Percentiles rank a stretch among this genome's conserved stretches.
Evolutionary conservation across 2,888 invertebrate species (phyloP).

Genomic region (Phaonia tiefii): DNA sequence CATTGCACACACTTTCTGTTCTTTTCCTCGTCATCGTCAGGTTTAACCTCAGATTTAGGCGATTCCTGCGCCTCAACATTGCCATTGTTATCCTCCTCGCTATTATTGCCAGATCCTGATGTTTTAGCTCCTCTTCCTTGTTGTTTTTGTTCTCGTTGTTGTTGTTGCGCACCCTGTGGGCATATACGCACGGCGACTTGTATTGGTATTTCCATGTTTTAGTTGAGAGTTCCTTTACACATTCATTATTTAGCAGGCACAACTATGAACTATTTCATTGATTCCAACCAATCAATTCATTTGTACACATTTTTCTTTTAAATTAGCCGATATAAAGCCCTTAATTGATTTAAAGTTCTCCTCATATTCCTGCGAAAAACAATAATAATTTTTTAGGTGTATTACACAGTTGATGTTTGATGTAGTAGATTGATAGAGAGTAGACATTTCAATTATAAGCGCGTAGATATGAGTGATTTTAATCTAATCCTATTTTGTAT

Average conservation of each 20-base stretch:
- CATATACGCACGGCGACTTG: conserved; percentile 87
- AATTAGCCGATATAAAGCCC: conserved; percentile 9
- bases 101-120: background rate
- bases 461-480: no score
- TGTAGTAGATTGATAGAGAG: conserved; percentile 12
- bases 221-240: conserved; percentile 11
- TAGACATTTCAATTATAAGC: no score
- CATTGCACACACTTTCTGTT: conserved; percentile 74
- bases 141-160: conserved; percentile 80
- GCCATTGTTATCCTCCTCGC: conserved; percentile 66
- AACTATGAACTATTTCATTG: no score
- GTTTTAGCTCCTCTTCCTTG: conserved; percentile 49
- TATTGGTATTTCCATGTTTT: conserved; percentile 86
- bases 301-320: conserved; percentile 11
- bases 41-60: background rate
- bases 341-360: conserved; percentile 44
- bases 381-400: conserved; percentile 51
- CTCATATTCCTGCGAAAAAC: conserved; percentile 45
- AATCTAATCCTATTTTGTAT: no score
- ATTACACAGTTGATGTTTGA: conserved; percentile 37
- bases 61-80: conserved; percentile 47
- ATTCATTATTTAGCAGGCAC: background rate
- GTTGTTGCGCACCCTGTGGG: conserved; percentile 82
- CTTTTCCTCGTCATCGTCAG: conserved; percentile 54
- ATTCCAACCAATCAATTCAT: no score